Base-by-base conservation (phyloP, 2,113 vertebrate genomes). In the Chascanopsetta lugubris region DNA sequence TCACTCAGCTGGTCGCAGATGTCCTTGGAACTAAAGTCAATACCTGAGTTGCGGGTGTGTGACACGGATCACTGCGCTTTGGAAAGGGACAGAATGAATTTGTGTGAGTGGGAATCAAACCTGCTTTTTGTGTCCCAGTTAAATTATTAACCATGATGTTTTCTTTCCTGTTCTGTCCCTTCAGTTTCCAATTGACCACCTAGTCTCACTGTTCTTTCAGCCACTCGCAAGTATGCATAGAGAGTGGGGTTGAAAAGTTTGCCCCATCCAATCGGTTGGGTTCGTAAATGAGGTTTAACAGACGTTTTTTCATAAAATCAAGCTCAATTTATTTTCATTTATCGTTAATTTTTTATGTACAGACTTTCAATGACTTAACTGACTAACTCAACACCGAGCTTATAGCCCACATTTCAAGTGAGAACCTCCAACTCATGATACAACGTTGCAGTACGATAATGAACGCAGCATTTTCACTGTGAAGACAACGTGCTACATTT, bases 21-120 rank as follows among this genome's bases (percentile, higher is more conserved):
- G 46, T 62, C 65, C 61, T 70, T 62, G 65, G 15, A 60, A n/a
- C 24, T 25, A 67, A 63, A 58, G 46, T 74, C 53, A n/a, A 20
- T 43, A 22, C 54, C 20, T 70, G 40, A 60, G n/a, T 25, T 22
- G n/a, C 21, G 4, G 5, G 13, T 1, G 13, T 27, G 15, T 15
- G 3, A 32, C 30, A 29, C 48, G 12, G 53, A 59, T 48, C 25
- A 30, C 30, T 70, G 38, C 51, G 29, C 63, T 36, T 32, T 12
- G 64, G 48, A 56, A 57, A 43, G 32, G 61, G 43, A 57, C 8
- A 34, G 11, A 27, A 61, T 12, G 21, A 34, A 50, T 17, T 26
- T 8, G 4, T 30, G 29, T 42, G 15, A 42, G 17, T 17, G 38
- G 12, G n/a, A 42, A 42, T 42, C 38, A 7, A 15, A 42, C 38